phyloP scores from a whole-genome alignment of 2,888 invertebrate genomes.

The Osedax frankpressi region DNA sequence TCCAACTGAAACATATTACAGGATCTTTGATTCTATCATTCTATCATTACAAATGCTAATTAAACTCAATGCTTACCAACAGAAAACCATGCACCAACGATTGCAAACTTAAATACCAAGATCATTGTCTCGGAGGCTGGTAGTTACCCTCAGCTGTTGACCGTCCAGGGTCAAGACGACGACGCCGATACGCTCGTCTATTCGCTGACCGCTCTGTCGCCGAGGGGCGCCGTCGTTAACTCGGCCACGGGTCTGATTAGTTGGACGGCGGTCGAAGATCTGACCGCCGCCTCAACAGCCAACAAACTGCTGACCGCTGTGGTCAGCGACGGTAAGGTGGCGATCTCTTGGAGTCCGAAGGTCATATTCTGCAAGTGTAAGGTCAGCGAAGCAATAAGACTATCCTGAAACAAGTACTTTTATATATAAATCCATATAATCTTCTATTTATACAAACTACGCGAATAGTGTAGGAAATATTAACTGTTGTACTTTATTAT shows the following conservation, averaged over 20 bases:
- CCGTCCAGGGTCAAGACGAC: conserved; percentile 25
- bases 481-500: too few species aligned
- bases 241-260: conserved; percentile 23
- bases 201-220: conserved; percentile 21
- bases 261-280: conserved; percentile 25
- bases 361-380: conserved; percentile 29
- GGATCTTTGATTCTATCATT: too few species aligned
- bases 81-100: conserved; percentile 28
- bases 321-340: conserved; percentile 28
- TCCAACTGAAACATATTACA: too few species aligned
- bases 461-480: too few species aligned
- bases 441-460: too few species aligned
- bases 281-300: conserved; percentile 7
- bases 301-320: conserved; percentile 21
- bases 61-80: too few species aligned
- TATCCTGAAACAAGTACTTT: too few species aligned
- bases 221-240: conserved; percentile 25
- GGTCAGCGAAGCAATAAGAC: conserved; percentile 20
- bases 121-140: conserved; percentile 26
- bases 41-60: too few species aligned
- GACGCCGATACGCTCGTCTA: conserved; percentile 29
- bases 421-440: too few species aligned
- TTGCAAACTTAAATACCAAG: conserved; percentile 23
- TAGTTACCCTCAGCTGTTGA: conserved; percentile 23
- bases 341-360: conserved; percentile 27